phyloP scores from a whole-genome alignment of 2,113 vertebrate genomes.

The Atlantisia rogersi region DNA sequence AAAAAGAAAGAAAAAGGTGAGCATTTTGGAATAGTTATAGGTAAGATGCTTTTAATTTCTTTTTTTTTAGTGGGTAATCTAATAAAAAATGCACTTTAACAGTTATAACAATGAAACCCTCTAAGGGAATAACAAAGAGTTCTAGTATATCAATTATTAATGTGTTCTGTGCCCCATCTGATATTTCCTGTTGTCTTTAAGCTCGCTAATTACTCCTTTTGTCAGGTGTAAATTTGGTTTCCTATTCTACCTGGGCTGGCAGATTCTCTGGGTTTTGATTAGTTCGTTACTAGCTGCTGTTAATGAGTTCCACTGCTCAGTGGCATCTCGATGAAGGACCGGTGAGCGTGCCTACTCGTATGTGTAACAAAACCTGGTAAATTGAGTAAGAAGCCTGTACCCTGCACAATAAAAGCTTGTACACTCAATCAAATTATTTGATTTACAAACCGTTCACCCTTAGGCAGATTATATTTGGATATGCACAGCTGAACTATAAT shows the following conservation, averaged over 20 bases:
- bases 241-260: constrained; percentile 67
- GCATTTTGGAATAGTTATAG: not conserved
- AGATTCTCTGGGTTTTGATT: constrained; percentile 48
- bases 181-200: constrained; percentile 70
- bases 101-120: constrained; percentile 68
- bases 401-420: constrained; percentile 30
- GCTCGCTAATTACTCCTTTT: constrained; percentile 73
- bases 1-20: not conserved
- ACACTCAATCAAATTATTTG: constrained; percentile 31
- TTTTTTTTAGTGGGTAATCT: constrained; percentile 51
- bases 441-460: constrained; percentile 72
- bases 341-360: not conserved
- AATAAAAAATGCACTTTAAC: constrained; percentile 64
- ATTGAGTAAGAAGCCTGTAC: not conserved
- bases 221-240: constrained; percentile 71
- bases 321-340: constrained; percentile 1
- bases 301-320: constrained; percentile 67
- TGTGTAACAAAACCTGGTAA: not conserved
- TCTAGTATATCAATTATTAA: constrained; percentile 75
- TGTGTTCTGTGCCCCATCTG: constrained; percentile 60
- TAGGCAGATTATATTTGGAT: constrained; percentile 70
- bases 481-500: constrained; percentile 8
- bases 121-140: constrained; percentile 60
- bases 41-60: constrained; percentile 55
- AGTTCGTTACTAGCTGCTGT: constrained; percentile 47